Evolutionary conservation across 2,113 vertebrate genomes (phyloP).

Genomic region (Rhegmatorhina hoffmannsi): DNA sequence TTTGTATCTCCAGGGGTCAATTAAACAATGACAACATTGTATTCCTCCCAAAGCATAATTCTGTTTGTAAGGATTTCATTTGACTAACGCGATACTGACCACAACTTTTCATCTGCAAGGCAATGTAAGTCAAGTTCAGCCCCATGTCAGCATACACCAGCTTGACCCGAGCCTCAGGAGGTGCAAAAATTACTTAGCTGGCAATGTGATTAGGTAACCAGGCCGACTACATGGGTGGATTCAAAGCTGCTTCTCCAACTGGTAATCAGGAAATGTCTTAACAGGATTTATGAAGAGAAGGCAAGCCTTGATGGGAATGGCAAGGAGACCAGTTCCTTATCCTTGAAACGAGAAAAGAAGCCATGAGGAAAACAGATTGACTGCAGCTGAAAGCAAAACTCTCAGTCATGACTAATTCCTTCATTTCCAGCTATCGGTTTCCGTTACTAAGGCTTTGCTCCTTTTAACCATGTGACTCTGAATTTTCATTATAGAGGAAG

Average conservation of each 20-base stretch:
- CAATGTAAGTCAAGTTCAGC: neutral
- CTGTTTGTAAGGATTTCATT: conserved; percentile 2
- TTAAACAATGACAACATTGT: neutral
- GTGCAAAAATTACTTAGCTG: neutral
- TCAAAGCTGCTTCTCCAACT: neutral
- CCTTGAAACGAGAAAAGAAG: neutral
- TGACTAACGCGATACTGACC: neutral
- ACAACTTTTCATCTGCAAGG: neutral
- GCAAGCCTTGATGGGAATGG: neutral
- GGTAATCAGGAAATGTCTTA: neutral
- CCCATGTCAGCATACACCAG: neutral
- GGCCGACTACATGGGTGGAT: neutral
- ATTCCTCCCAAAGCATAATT: neutral
- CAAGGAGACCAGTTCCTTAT: neutral
- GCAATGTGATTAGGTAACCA: neutral
- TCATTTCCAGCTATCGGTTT: neutral
- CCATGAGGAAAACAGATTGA: neutral
- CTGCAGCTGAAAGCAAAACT: neutral
- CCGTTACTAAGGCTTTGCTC: accelerated
- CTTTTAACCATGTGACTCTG: neutral
- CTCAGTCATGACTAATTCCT: neutral
- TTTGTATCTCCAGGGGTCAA: neutral
- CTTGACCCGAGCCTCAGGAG: neutral
- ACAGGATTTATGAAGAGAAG: neutral
- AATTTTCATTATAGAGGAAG: neutral